Percentiles rank a stretch among this genome's conserved stretches.
These are phyloP conservation scores for Metridium senile DNA, from an alignment of 92 coral and sea anemone species.

Conservation along the genomic window DNA sequence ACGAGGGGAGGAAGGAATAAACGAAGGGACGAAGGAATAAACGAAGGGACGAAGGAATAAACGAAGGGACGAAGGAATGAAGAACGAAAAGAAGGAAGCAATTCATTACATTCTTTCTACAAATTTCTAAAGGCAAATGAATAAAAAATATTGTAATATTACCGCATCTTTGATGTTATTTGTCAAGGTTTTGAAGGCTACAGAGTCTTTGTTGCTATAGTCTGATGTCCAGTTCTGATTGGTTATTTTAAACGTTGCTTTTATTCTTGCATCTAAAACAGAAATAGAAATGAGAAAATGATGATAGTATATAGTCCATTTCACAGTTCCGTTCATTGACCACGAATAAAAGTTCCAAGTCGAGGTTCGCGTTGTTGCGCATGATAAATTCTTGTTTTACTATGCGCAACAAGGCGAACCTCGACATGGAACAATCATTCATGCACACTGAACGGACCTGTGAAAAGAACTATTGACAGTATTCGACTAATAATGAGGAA, in stretches of 20 bases:
- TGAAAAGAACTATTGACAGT: too few species aligned
- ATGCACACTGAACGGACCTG: too few species aligned
- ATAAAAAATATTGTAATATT: not conserved
- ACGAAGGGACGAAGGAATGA: not conserved
- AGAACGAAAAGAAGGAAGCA: not conserved
- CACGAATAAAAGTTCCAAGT: too few species aligned
- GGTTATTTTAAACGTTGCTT: slow-evolving; percentile 13
- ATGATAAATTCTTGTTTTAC: too few species aligned
- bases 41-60: not conserved
- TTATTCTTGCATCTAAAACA: slow-evolving; percentile 15
- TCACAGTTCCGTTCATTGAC: not conserved
- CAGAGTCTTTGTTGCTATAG: slow-evolving; percentile 7
- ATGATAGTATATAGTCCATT: not conserved
- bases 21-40: not conserved
- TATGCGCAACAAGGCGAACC: too few species aligned
- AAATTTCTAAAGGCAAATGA: too few species aligned
- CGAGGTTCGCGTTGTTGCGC: too few species aligned
- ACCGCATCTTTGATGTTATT: slow-evolving; percentile 29
- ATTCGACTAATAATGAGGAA: too few species aligned
- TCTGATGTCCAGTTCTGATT: slow-evolving; percentile 18
- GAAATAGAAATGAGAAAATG: not conserved
- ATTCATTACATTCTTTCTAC: too few species aligned
- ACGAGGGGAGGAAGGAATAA: not conserved
- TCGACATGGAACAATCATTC: too few species aligned
- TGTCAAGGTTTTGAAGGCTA: slow-evolving; percentile 11